Evolutionary conservation across 2,797 vertebrate genomes (phyloP), one percentile per base, ranked within the genome.

Genomic region (Tragelaphus oryx): DNA sequence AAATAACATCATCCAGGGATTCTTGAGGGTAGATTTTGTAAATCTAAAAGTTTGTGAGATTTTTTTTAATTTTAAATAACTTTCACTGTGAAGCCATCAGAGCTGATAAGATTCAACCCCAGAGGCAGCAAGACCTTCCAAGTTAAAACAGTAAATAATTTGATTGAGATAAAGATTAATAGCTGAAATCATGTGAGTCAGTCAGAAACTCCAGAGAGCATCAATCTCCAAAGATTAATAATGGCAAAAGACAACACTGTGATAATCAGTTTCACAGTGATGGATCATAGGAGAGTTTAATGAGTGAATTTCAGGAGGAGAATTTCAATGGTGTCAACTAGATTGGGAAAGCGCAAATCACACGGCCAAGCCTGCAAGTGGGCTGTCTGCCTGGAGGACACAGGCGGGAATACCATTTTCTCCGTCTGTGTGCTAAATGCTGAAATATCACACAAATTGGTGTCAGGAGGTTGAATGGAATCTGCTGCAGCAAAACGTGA

Each of bases 231-330:
- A 98, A 98, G 98, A 99, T 98, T 98, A 99, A 99, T 99, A 99
- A 98, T 98, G 98, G 98, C 96, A 97, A 98, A 99, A 98, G 98
- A 98, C 98, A 99, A 99, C 98, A 98, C 98, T 98, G 98, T 98
- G 98, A 99, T 99, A 99, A 99, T 98, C 98, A 98, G 98, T 98
- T 99, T 99, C 98, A 99, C 98, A 98, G 98, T 99, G 99, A 99
- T 99, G 98, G 98, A 99, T 99, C 98, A 98, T 98, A 97, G 98
- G 98, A 98, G 97, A 98, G 97, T 97, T 98, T 98, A 99, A 98
- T 98, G 98, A 98, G 97, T 97, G 97, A 98, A 97, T 97, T 98
- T 97, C 97, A 71, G 52, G 93, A 97, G 92, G 94, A 93, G 97
- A 98, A 98, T 98, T 98, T 98, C 97, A 98, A 98, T 97, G 95